Base-by-base conservation (phyloP, 2,888 invertebrate species). In the Frankliniella fusca region DNA sequence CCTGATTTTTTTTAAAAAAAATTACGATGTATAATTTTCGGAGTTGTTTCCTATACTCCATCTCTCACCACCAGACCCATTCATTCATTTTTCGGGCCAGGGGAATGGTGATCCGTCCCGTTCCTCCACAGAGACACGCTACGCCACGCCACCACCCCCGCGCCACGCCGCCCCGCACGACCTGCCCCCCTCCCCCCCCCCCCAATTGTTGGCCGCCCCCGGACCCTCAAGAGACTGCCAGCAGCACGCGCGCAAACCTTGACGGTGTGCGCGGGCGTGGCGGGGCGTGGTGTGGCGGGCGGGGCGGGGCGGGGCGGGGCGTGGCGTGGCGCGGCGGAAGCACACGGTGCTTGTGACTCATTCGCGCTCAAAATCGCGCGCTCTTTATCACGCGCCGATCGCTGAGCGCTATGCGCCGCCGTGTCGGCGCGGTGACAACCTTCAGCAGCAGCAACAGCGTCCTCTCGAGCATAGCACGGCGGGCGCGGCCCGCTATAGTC, bases 171-270 rank as follows among this genome's bases (percentile, higher is more conserved):
- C 70, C 23, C n/a, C 70, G n/a, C n/a, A 3, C 65, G 10, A 65
- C 65, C 8, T 11, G 70, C 23, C 70, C 20, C n/a, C 23, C 23
- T 9, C 5, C 23, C 23, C 70, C 70, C 23, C 23, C 23, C 5
- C 23, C 23, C 70, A 23, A 70, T 70, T 70, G 70, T 70, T 38
- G 38, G 70, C n/a, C 70, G 70, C 70, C 70, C 70, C 70, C 70
- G 70, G n/a, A 23, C 54, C 38, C 38, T 3, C 38, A 38, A 38
- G 38, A 2, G 38, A 38, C n/a, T n/a, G n/a, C n/a, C 65, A 65
- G 65, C 23, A 23, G n/a, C n/a, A n/a, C 65, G 65, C 65, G 65
- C 65, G 65, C 70, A 11, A 70, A 70, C 70, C 70, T 70, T 70
- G 70, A 23, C 70, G 70, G 54, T 7, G 54, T 54, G 54, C 54